Conservation (phyloP, 2,113 vertebrate species). For the Pogona vitticeps region DNA sequence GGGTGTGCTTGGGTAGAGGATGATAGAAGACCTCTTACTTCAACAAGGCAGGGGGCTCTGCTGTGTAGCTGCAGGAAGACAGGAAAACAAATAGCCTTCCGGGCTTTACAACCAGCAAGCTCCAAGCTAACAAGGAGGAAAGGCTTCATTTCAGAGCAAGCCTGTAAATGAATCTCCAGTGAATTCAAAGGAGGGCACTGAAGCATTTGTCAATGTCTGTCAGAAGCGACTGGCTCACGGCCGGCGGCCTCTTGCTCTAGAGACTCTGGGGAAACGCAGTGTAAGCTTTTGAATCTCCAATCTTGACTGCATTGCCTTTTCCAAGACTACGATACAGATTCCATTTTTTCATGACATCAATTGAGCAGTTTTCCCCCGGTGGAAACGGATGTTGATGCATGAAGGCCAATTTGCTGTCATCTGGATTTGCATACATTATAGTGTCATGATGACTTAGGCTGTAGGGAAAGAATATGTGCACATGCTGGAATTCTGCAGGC, state of each 20-base stretch:
- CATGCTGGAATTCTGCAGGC: neutral
- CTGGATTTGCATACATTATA: neutral
- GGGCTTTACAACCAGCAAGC: too few relatives aligned
- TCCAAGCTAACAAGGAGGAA: neutral
- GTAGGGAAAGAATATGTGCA: neutral
- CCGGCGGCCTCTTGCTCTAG: neutral
- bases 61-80: too few relatives aligned
- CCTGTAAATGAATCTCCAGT: neutral
- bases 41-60: accelerated
- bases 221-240: constrained; percentile 14
- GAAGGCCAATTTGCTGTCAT: neutral
- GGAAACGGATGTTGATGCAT: neutral
- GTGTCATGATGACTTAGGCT: neutral
- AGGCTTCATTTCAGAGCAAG: neutral
- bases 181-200: constrained; percentile 25
- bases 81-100: neutral
- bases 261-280: constrained; percentile 26
- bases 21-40: neutral
- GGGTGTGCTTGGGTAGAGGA: neutral
- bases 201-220: constrained; percentile 27
- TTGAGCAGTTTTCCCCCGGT: neutral
- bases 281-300: constrained; percentile 20
- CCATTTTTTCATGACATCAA: neutral
- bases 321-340: neutral
- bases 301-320: constrained; percentile 28